These are phyloP conservation scores for Pogona vitticeps DNA, from an alignment of 2,113 vertebrate species.

Conservation along the genomic window DNA sequence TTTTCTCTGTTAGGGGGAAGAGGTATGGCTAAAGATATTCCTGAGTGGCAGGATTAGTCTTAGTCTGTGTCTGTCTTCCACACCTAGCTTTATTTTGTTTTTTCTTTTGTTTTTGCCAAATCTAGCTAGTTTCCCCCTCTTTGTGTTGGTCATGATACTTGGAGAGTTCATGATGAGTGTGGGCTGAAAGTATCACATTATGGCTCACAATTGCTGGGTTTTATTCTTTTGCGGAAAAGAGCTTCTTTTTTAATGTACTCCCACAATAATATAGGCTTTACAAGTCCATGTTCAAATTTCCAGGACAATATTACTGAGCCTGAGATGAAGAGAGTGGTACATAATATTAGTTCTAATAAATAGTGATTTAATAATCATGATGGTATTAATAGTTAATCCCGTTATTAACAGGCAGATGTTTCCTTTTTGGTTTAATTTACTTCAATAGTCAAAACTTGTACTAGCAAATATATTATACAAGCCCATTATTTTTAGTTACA, in stretches of 20 bases:
- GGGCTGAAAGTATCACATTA: background rate
- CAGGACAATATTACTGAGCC: slow-evolving; percentile 31
- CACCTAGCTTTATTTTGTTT: too few species aligned
- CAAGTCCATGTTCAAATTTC: slow-evolving; percentile 10
- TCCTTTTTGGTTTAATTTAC: slow-evolving; percentile 40
- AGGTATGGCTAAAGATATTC: background rate
- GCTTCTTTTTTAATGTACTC: slow-evolving; percentile 1
- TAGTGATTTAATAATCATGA: slow-evolving; percentile 42
- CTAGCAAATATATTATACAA: slow-evolving; percentile 42
- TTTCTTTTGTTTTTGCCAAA: background rate
- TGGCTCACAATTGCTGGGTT: background rate
- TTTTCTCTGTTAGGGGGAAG: too few species aligned
- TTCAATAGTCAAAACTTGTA: slow-evolving; percentile 33
- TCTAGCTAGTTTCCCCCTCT: background rate
- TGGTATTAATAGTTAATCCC: slow-evolving; percentile 40
- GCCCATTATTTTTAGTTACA: slow-evolving; percentile 23
- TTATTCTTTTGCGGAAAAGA: slow-evolving; percentile 9
- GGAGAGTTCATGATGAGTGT: background rate
- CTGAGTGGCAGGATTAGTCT: background rate
- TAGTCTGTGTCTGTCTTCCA: too few species aligned
- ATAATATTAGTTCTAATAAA: slow-evolving; percentile 42
- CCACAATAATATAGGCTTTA: slow-evolving; percentile 32
- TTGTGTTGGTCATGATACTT: background rate
- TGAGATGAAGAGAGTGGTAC: slow-evolving; percentile 11
- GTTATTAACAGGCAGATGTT: slow-evolving; percentile 56